Conservation (phyloP, 2,113 vertebrate genomes). For the Athene noctua region DNA sequence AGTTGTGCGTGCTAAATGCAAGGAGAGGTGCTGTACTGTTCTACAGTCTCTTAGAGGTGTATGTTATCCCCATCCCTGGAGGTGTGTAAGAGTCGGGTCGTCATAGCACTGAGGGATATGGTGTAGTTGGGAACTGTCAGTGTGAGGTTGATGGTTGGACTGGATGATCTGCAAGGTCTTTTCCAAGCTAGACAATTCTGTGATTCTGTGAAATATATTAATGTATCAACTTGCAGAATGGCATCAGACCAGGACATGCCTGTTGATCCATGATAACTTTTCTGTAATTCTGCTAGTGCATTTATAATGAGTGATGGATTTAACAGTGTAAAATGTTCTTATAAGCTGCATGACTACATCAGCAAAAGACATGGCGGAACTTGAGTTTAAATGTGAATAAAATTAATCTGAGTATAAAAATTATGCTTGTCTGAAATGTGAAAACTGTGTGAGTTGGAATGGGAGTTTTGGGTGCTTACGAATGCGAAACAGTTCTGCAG, state of each 20-base stretch:
- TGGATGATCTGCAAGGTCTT: too few relatives aligned
- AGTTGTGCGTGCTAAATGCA: background rate
- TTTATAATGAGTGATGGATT: background rate
- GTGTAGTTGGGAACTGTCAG: too few relatives aligned
- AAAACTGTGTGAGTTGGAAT: background rate
- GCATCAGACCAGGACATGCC: background rate
- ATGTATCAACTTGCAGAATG: background rate
- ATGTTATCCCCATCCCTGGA: background rate
- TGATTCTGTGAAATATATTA: background rate
- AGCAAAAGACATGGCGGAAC: background rate
- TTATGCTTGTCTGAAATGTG: background rate
- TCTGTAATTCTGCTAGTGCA: background rate
- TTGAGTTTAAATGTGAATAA: background rate
- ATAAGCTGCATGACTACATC: background rate
- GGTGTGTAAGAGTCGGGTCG: too few relatives aligned
- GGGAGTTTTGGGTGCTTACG: background rate
- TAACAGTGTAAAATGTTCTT: background rate
- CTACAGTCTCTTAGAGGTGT: too few relatives aligned
- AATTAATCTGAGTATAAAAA: background rate
- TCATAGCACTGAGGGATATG: too few relatives aligned
- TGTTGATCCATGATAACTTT: background rate
- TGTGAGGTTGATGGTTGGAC: too few relatives aligned
- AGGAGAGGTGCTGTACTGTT: background rate
- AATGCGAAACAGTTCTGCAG: background rate
- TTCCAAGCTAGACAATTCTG: too few relatives aligned